phyloP scores from a whole-genome alignment of 2,888 invertebrate species.

The Antheraea yamamai region DNA sequence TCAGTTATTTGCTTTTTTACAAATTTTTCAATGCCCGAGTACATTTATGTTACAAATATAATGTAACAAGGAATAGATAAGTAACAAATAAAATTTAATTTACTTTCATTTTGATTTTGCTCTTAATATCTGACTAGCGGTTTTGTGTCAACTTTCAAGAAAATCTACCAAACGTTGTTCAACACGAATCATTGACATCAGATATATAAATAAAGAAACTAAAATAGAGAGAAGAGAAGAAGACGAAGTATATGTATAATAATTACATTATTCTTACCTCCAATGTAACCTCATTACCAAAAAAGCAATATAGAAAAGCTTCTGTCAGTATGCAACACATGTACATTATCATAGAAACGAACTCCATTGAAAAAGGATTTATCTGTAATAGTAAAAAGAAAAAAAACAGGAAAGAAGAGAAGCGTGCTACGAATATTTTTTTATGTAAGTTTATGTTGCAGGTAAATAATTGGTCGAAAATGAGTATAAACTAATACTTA shows the following conservation, averaged over 20 bases:
- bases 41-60: background rate
- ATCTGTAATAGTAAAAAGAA: constrained; percentile 42
- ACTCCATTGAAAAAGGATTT: constrained; percentile 49
- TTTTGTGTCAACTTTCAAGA: too few species aligned
- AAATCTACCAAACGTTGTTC: too few species aligned
- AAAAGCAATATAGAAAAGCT: constrained; percentile 56
- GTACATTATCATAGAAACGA: constrained; percentile 57
- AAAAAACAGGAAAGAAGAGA: background rate
- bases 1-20: background rate
- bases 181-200: too few species aligned
- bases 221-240: too few species aligned
- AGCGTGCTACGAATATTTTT: background rate
- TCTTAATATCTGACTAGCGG: too few species aligned
- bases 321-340: constrained; percentile 55
- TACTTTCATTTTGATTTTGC: background rate
- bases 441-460: too few species aligned
- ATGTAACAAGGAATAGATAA: background rate
- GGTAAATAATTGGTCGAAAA: too few species aligned
- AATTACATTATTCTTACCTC: constrained; percentile 41
- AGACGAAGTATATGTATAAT: background rate
- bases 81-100: background rate
- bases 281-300: constrained; percentile 50
- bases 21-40: background rate
- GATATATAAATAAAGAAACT: background rate
- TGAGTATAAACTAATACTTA: background rate